phyloP scores from a whole-genome alignment of 2,888 invertebrate genomes.

The Platycheirus albimanus region DNA sequence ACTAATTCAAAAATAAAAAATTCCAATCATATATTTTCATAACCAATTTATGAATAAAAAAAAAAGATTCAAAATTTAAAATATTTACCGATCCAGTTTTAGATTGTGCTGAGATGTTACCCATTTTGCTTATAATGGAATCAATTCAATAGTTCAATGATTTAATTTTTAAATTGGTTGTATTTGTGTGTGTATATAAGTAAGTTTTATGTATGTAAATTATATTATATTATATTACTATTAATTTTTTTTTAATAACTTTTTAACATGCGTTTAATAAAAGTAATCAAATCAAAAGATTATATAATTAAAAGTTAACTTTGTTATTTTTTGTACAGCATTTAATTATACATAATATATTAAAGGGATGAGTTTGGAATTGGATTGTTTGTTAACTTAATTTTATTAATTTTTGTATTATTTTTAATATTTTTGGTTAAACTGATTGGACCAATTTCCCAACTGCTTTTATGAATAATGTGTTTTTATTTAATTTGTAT shows the following conservation, averaged over 20 bases:
- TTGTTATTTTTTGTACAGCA: slow-evolving; percentile 35
- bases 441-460: slow-evolving; percentile 43
- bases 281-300: slow-evolving; percentile 43
- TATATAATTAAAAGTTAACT: slow-evolving; percentile 32
- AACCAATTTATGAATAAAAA: slow-evolving; percentile 18
- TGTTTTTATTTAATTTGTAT: background rate
- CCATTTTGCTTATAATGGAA: slow-evolving; percentile 68
- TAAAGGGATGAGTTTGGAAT: slow-evolving; percentile 19
- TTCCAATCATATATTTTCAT: background rate
- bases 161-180: slow-evolving; percentile 48
- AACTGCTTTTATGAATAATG: slow-evolving; percentile 60
- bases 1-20: slow-evolving; percentile 17
- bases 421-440: background rate
- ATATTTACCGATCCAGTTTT: slow-evolving; percentile 73
- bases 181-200: slow-evolving; percentile 60
- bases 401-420: too few relatives aligned
- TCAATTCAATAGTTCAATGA: slow-evolving; percentile 63
- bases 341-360: slow-evolving; percentile 15
- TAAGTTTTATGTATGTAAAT: slow-evolving; percentile 32
- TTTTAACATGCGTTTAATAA: slow-evolving; percentile 63
- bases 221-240: too few relatives aligned
- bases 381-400: slow-evolving; percentile 11
- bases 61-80: slow-evolving; percentile 41
- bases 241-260: slow-evolving; percentile 36
- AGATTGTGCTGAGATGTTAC: slow-evolving; percentile 64